These are phyloP conservation scores for Idaea biselata DNA, from an alignment of 2,888 invertebrate genomes.

Conservation along the genomic window DNA sequence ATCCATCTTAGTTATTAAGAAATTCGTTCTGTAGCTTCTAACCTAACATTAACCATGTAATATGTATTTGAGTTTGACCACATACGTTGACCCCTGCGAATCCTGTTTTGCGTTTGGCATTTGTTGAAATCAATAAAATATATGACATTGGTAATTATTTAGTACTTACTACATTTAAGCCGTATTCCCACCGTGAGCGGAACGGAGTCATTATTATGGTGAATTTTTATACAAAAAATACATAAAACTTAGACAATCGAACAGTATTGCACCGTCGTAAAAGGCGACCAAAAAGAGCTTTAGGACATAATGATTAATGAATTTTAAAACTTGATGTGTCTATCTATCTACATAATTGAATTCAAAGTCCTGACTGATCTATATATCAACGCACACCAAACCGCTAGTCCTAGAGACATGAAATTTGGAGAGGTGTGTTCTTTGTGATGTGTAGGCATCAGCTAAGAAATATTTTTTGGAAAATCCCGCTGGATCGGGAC, in stretches of 20 bases:
- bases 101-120: conserved; percentile 65
- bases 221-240: background rate
- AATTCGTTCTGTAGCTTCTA: background rate
- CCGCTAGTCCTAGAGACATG: too few relatives aligned
- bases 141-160: conserved; percentile 17
- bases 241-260: background rate
- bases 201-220: background rate
- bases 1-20: background rate
- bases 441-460: too few relatives aligned
- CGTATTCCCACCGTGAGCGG: background rate
- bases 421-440: too few relatives aligned
- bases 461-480: too few relatives aligned
- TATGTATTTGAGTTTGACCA: conserved; percentile 27
- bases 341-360: too few relatives aligned
- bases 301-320: too few relatives aligned
- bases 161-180: conserved; percentile 7
- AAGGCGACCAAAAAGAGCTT: too few relatives aligned
- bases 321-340: too few relatives aligned
- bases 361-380: too few relatives aligned
- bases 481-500: too few relatives aligned
- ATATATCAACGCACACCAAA: too few relatives aligned
- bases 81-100: conserved; percentile 50
- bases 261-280: too few relatives aligned
- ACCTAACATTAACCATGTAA: background rate
- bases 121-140: conserved; percentile 56